Conservation (phyloP, 2,113 vertebrate genomes). For the Tupaia chinensis region DNA sequence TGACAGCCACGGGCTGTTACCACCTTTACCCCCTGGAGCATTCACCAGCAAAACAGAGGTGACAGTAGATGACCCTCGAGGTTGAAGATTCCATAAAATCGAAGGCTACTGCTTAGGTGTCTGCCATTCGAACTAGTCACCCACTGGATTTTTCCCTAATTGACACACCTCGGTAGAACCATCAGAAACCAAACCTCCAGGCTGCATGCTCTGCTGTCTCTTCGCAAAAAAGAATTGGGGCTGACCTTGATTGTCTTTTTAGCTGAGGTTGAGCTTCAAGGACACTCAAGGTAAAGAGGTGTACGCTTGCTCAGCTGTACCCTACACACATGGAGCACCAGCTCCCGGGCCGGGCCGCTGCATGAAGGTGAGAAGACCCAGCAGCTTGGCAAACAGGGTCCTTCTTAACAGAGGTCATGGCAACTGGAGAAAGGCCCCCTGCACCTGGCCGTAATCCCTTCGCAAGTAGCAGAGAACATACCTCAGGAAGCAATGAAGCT, state of each 20-base stretch:
- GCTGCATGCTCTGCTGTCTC: neutral
- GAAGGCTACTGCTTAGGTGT: neutral
- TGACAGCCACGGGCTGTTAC: neutral
- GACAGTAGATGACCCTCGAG: no score
- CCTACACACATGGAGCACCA: no score
- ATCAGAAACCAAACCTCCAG: neutral
- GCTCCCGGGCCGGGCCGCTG: neutral
- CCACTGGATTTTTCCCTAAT: neutral
- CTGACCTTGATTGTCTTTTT: neutral
- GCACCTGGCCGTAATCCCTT: neutral
- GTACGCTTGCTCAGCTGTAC: neutral
- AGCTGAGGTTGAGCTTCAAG: neutral
- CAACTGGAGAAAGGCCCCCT: neutral
- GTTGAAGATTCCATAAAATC: neutral
- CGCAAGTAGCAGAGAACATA: neutral
- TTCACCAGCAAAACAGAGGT: neutral
- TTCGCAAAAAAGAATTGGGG: neutral
- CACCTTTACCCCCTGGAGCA: neutral
- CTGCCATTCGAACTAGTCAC: neutral
- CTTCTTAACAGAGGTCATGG: neutral
- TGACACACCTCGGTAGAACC: neutral
- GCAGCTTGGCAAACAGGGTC: neutral
- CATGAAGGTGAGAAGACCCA: rapidly evolving
- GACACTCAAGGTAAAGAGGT: neutral
- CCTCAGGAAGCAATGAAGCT: neutral